Conservation (phyloP, 2,888 invertebrate species). For the Eremobia ochroleuca region DNA sequence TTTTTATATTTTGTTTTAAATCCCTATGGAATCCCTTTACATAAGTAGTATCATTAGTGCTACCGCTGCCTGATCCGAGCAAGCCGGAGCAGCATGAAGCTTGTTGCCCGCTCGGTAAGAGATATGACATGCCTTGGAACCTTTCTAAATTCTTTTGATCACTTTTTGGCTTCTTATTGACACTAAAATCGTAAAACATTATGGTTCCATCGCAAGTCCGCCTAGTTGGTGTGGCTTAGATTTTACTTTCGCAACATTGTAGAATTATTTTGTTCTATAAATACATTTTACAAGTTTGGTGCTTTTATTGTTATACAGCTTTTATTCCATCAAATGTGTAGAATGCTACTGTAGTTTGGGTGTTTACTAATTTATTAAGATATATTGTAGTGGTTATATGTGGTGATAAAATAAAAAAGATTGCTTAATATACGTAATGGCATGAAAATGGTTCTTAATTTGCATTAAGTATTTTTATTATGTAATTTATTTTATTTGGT, state of each 20-base stretch:
- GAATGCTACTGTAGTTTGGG: constrained; percentile 71
- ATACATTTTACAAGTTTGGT: constrained; percentile 77
- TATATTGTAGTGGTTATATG: constrained; percentile 63
- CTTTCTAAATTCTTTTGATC: constrained; percentile 53
- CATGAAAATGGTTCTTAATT: constrained; percentile 86
- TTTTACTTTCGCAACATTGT: constrained; percentile 77
- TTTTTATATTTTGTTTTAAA: constrained; percentile 86
- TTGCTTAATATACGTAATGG: constrained; percentile 74
- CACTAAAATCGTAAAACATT: constrained; percentile 49
- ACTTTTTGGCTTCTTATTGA: constrained; percentile 59
- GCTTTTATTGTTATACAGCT: constrained; percentile 73
- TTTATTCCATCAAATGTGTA: constrained; percentile 77
- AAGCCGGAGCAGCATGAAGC: constrained; percentile 97
- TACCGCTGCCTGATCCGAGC: constrained; percentile 96
- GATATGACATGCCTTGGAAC: constrained; percentile 78
- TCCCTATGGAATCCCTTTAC: constrained; percentile 83
- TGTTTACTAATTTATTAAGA: constrained; percentile 62
- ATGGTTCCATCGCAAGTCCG: constrained; percentile 81
- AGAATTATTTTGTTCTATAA: constrained; percentile 71
- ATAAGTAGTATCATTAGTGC: constrained; percentile 93
- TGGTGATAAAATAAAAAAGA: constrained; percentile 52
- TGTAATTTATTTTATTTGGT: constrained; percentile 78
- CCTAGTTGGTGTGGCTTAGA: constrained; percentile 85
- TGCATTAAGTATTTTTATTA: constrained; percentile 72
- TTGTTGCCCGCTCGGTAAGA: constrained; percentile 97